Conservation (phyloP, 2,888 invertebrate species). For the Blastobasis lacticolella region DNA sequence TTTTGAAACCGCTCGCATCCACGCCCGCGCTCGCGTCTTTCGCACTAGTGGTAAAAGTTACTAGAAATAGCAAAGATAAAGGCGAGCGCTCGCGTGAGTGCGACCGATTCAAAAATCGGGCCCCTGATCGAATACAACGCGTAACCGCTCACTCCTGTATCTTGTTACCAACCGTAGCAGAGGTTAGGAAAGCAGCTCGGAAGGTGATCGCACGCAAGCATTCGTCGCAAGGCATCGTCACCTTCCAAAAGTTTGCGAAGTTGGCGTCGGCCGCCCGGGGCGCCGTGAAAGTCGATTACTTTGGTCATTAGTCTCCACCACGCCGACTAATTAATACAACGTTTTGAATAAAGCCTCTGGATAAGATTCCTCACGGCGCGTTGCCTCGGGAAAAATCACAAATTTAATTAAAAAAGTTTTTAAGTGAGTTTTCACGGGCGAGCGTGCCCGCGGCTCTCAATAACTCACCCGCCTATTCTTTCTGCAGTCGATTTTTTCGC, state of each 20-base stretch:
- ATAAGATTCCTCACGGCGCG: conserved; percentile 49
- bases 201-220: no score
- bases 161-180: no score
- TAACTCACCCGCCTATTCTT: conserved; percentile 59
- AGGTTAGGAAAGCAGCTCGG: no score
- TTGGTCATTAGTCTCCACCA: conserved; percentile 54
- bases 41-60: no score
- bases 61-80: no score
- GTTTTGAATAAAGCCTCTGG: conserved; percentile 59
- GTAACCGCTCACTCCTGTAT: no score
- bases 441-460: conserved; percentile 53
- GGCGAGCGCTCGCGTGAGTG: no score
- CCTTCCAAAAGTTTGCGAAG: conserved; percentile 22
- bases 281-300: conserved; percentile 52
- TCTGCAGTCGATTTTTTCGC: conserved; percentile 39
- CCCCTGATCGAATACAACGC: no score
- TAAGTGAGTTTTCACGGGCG: conserved; percentile 69
- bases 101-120: no score
- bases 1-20: no score
- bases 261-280: conserved; percentile 20
- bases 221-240: no score
- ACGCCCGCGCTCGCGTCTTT: no score
- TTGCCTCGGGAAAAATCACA: conserved; percentile 51
- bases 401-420: conserved; percentile 72
- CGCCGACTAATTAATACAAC: conserved; percentile 65